Base-by-base conservation (phyloP, 2,888 invertebrate genomes). In the Mythimna loreyi region DNA sequence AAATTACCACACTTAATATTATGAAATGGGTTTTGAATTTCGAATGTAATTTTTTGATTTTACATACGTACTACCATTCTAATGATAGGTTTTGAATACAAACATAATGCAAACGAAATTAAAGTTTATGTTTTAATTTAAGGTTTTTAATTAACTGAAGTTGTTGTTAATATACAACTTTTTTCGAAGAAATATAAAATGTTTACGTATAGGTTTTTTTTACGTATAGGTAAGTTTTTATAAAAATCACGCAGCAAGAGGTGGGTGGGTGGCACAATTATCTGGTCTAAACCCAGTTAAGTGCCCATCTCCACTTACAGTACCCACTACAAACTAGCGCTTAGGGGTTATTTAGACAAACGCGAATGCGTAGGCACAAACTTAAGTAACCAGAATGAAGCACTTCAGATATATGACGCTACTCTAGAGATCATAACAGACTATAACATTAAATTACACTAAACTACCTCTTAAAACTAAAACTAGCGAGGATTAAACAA, bases 341-440 rank as follows among this genome's bases (percentile, higher is more conserved):
- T 60, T 16, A 21, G 11, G 19, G 16, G 11, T 47, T 50, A 21
- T 68, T 56, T 11, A 36, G 21, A 30, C 45, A 21, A 36, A 53
- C 21, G 28, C 49, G 1, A 52, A 6, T 45, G 30, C 11, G 21
- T 13, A 40, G 30, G 33, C 3, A n/a, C 63, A 45, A 57, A 65
- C 28, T 57, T 57, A 25, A 6, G 56, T 57, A 56, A 56, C 67
- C n/a, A 55, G n/a, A 49, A 59, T 67, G 23, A 55, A 67, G n/a
- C 55, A 55, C 21, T 55, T 40, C 49, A 33, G 21, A 73, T 58
- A 53, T 73, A 74, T 28, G 30, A 60, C 11, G 23, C 45, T 21
- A 40, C 57, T 65, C 68, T 5, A 19, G 68, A 45, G 72, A 75
- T 67, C 59, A 60, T 67, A 67, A 66, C 57, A 67, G 40, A 66